A percentile compares a stretch with the other conserved stretches of the same genome.
phyloP scores from a whole-genome alignment of 2,113 vertebrate species.

The Himantopus leucocephalus region DNA sequence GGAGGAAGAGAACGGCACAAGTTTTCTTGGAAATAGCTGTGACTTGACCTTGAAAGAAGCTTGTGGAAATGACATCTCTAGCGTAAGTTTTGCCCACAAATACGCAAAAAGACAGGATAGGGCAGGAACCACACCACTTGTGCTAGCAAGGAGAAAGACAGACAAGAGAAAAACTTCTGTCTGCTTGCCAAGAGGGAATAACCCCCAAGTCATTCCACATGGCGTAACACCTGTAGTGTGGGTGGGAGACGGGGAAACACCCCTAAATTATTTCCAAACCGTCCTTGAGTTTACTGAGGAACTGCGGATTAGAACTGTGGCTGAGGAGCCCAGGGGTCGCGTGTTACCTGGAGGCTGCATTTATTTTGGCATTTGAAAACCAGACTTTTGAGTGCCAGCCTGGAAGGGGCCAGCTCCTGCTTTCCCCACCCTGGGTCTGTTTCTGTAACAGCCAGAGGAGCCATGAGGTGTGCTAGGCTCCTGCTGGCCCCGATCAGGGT shows the following conservation, averaged over 20 bases:
- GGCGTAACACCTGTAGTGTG: background rate
- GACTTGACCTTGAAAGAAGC: background rate
- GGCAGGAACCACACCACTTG: rapidly evolving
- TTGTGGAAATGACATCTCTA: background rate
- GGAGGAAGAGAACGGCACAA: background rate
- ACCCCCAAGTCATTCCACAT: background rate
- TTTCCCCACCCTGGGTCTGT: background rate
- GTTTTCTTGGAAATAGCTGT: background rate
- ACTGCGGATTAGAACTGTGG: rapidly evolving
- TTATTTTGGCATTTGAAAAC: background rate
- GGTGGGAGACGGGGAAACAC: background rate
- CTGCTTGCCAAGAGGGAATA: background rate
- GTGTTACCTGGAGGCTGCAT: background rate
- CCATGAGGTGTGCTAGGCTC: background rate
- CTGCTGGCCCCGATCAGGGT: background rate
- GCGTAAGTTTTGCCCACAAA: background rate
- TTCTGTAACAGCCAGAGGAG: background rate
- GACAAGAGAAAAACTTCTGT: background rate
- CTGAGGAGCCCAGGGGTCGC: background rate
- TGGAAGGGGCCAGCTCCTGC: background rate
- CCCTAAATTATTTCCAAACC: background rate
- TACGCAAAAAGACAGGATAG: background rate
- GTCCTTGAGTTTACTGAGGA: background rate
- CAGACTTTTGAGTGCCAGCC: background rate
- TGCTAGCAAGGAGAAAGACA: background rate